Conservation (phyloP, 2,113 vertebrate genomes). For the Sinocyclocheilus anshuiensis region DNA sequence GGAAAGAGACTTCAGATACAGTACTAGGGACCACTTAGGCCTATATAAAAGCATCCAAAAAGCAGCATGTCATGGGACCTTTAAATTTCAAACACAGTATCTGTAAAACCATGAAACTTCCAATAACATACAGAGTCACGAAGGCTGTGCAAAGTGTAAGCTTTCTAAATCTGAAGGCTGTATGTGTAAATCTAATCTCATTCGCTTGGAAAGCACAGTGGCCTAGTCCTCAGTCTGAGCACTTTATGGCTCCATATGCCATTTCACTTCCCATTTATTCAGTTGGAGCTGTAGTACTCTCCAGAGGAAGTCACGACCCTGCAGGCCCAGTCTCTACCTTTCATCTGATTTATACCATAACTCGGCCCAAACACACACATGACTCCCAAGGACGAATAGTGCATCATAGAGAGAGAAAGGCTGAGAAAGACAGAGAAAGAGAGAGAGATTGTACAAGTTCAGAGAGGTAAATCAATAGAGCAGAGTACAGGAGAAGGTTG, state of each 20-base stretch:
- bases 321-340: conserved; percentile 68
- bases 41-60: too few species aligned
- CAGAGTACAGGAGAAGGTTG: conserved; percentile 31
- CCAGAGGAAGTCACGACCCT: conserved; percentile 71
- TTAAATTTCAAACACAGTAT: background rate
- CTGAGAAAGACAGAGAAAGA: conserved; percentile 46
- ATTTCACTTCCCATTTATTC: conserved; percentile 80
- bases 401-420: conserved; percentile 64
- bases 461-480: conserved; percentile 40
- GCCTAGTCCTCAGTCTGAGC: conserved; percentile 67
- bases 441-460: conserved; percentile 34
- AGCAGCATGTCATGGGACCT: too few species aligned
- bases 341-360: conserved; percentile 74
- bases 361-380: conserved; percentile 76
- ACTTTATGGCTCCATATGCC: conserved; percentile 76
- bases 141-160: background rate
- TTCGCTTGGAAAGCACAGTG: conserved; percentile 68
- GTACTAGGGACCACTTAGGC: too few species aligned
- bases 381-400: conserved; percentile 70
- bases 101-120: background rate
- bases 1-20: too few species aligned
- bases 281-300: conserved; percentile 63
- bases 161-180: conserved; percentile 43
- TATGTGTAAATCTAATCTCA: conserved; percentile 72
- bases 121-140: background rate